Evolutionary conservation across 2,797 vertebrate genomes (phyloP), one percentile per base, ranked within the genome.

Genomic region (Hyperoplus immaculatus): DNA sequence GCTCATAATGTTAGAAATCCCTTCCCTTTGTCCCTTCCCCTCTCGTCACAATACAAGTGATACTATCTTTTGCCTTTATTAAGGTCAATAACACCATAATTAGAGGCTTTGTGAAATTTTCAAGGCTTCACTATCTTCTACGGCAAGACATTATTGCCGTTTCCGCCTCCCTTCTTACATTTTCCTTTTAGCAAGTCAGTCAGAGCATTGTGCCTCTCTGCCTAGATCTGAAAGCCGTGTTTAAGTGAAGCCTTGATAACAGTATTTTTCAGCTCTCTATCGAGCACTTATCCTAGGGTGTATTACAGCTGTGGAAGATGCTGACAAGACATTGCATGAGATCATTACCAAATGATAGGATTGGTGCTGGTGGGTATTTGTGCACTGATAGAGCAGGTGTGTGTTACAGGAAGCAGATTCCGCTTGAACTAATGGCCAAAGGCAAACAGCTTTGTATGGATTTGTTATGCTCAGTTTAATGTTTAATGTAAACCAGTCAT

Each of bases 31-130:
- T 38, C 47, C 53, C n/a, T n/a, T 42, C 65, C 75, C 18, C n/a
- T 21, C 39, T 78, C 11, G 53, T 42, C 13, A 9, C 2, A 11
- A 80, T 74, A 86, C 74, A 77, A 83, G 75, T 51, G 69, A 81
- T 80, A 70, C 84, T 82, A 85, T 84, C 66, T 57, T 69, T 65
- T 29, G 72, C 76, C 71, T 90, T 77, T 78, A 85, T 76, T 58
- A 72, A 85, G 85, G 90, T 91, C 83, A 90, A 86, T 86, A 86
- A 79, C 80, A 63, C 68, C 65, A 69, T 91, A 90, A 93, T 89
- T 92, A 87, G 76, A 78, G 79, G 80, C 82, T 91, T 90, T 87
- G 81, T 76, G 87, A 89, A 84, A 55, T 82, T 88, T 85, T 85
- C 42, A 4, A 29, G 1, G 73, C 75, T 77, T 89, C 71, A 82